These are phyloP conservation scores for Lasioglossum villosulum DNA, from an alignment of 2,888 invertebrate genomes.

Conservation along the genomic window DNA sequence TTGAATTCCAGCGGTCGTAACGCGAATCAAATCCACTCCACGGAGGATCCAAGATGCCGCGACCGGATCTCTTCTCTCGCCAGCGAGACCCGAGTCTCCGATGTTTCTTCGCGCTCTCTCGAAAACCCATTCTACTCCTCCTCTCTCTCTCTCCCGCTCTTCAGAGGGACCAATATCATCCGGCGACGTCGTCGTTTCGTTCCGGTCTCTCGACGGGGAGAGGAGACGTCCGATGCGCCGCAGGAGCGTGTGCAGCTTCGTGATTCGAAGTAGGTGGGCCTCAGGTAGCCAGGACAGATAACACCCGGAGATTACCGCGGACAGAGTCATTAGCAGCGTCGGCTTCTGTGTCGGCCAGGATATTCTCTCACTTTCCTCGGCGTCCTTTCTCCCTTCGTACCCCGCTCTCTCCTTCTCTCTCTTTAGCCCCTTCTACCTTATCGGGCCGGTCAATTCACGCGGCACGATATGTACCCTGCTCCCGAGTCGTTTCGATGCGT, in stretches of 20 bases:
- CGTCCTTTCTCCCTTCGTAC: conserved; percentile 40
- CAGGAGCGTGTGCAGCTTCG: conserved; percentile 78
- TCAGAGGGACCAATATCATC: neutral
- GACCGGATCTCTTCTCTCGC: neutral
- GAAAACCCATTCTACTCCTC: neutral
- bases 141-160: neutral
- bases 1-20: conserved; percentile 1
- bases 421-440: conserved; percentile 51
- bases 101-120: neutral
- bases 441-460: conserved; percentile 78
- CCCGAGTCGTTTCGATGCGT: conserved; percentile 44
- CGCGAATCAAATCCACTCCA: neutral
- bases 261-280: conserved; percentile 84
- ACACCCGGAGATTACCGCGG: conserved; percentile 84
- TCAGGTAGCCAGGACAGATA: conserved; percentile 84
- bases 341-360: conserved; percentile 83
- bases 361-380: conserved; percentile 72
- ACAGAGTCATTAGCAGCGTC: conserved; percentile 85
- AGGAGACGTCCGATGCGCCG: conserved; percentile 54
- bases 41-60: neutral
- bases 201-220: conserved; percentile 3
- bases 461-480: conserved; percentile 70
- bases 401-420: conserved; percentile 4
- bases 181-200: neutral
- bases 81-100: neutral